Conservation (phyloP, 23 tunicate genomes). For the Clavelina lepadiformis region DNA sequence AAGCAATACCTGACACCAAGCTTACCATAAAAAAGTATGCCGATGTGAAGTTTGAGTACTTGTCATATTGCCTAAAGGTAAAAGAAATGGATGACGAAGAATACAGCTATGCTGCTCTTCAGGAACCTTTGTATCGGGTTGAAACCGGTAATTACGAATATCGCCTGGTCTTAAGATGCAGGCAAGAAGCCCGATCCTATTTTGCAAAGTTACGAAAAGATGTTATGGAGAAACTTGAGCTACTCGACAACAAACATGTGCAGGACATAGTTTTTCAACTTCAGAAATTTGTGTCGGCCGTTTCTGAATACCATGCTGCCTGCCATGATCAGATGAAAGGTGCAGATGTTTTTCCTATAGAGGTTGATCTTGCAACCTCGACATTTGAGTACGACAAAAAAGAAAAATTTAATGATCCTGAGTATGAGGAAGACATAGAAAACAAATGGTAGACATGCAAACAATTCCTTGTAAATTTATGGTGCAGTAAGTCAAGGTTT, state of each 20-base stretch:
- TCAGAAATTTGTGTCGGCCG: constrained; percentile 71
- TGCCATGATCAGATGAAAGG: constrained; percentile 55
- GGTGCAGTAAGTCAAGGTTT: too few relatives aligned
- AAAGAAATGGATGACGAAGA: constrained; percentile 99
- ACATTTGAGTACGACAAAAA: constrained; percentile 97
- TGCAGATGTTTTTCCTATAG: constrained; percentile 96
- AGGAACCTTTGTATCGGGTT: constrained; percentile 94
- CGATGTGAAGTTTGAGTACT: constrained; percentile 95
- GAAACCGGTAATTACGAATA: constrained; percentile 99
- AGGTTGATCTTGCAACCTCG: constrained; percentile 79
- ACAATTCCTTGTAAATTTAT: too few relatives aligned
- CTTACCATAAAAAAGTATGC: constrained; percentile 92
- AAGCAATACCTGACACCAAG: constrained; percentile 94
- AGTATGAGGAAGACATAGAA: constrained; percentile 87
- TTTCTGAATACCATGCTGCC: constrained; percentile 62
- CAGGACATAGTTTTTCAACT: constrained; percentile 91
- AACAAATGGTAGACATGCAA: too few relatives aligned
- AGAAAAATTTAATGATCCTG: constrained; percentile 81
- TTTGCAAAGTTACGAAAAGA: constrained; percentile 96
- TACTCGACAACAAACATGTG: constrained; percentile 93
- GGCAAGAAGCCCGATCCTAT: constrained; percentile 73
- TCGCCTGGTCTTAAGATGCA: constrained; percentile 82
- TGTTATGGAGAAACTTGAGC: constrained; percentile 95
- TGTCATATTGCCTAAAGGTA: constrained; percentile 86
- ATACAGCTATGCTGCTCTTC: constrained; percentile 88